Evolutionary conservation across 1,140 invertebrate species (phyloP).

Genomic region (Drosophila lini): DNA sequence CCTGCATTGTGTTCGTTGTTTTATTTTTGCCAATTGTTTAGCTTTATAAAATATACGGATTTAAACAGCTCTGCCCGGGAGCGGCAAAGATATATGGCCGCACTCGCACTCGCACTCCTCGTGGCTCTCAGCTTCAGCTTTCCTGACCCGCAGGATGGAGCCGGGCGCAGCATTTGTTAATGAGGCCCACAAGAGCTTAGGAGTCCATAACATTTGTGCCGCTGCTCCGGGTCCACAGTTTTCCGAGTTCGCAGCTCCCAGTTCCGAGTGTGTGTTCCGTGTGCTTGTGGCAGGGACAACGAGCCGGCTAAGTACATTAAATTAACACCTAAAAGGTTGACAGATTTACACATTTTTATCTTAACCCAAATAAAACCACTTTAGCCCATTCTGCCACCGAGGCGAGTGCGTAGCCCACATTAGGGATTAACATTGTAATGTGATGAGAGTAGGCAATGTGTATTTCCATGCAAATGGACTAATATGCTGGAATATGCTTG

Average conservation of each 20-base stretch:
- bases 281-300: constrained; percentile 17
- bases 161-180: constrained; percentile 47
- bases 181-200: constrained; percentile 60
- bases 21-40: constrained; percentile 80
- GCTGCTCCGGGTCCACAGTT: constrained; percentile 19
- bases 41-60: constrained; percentile 60
- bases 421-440: constrained; percentile 56
- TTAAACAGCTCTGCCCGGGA: constrained; percentile 53
- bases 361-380: constrained; percentile 41
- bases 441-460: constrained; percentile 33
- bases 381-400: constrained; percentile 11
- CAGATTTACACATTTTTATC: constrained; percentile 63
- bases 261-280: constrained; percentile 5
- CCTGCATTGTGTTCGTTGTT: constrained; percentile 50
- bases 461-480: constrained; percentile 43
- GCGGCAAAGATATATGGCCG: constrained; percentile 65
- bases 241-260: constrained; percentile 1
- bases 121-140: background rate
- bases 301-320: constrained; percentile 53
- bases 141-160: constrained; percentile 39
- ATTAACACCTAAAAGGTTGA: constrained; percentile 66
- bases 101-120: constrained; percentile 6
- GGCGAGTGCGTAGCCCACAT: constrained; percentile 23
- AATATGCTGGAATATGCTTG: constrained; percentile 19
- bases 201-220: constrained; percentile 54